phyloP scores from a whole-genome alignment of 2,113 vertebrate genomes.

The Xiphophorus couchianus region DNA sequence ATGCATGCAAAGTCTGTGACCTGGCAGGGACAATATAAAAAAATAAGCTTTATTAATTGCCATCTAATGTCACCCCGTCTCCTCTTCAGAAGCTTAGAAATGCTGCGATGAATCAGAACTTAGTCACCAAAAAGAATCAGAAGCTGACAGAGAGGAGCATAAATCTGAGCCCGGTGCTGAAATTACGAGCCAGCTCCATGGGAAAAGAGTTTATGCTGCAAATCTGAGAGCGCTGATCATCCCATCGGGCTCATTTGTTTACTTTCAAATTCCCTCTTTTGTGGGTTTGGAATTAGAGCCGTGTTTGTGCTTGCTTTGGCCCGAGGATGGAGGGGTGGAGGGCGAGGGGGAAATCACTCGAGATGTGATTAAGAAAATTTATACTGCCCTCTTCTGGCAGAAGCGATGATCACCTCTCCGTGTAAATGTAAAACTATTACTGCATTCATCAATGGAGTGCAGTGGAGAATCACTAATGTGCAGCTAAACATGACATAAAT shows the following conservation, averaged over 20 bases:
- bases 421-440: constrained; percentile 10
- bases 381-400: constrained; percentile 80
- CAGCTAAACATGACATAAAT: constrained; percentile 2
- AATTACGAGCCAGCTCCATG: constrained; percentile 59
- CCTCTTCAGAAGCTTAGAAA: constrained; percentile 33
- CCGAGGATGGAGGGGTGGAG: constrained; percentile 30
- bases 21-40: constrained; percentile 4
- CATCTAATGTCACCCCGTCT: constrained; percentile 33
- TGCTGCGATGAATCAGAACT: constrained; percentile 48
- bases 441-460: background rate
- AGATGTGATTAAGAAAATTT: constrained; percentile 70
- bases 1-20: constrained; percentile 19
- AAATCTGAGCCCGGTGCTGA: constrained; percentile 50
- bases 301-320: constrained; percentile 58
- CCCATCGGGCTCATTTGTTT: constrained; percentile 73
- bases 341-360: constrained; percentile 30
- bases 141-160: constrained; percentile 39
- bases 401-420: constrained; percentile 27
- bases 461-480: background rate
- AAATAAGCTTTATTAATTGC: constrained; percentile 14
- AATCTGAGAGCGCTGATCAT: constrained; percentile 66
- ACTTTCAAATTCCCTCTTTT: constrained; percentile 75
- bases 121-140: constrained; percentile 22
- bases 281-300: constrained; percentile 69
- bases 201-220: constrained; percentile 63